Conservation (phyloP, 2,113 vertebrate species). For the Sylvilagus bachmani region DNA sequence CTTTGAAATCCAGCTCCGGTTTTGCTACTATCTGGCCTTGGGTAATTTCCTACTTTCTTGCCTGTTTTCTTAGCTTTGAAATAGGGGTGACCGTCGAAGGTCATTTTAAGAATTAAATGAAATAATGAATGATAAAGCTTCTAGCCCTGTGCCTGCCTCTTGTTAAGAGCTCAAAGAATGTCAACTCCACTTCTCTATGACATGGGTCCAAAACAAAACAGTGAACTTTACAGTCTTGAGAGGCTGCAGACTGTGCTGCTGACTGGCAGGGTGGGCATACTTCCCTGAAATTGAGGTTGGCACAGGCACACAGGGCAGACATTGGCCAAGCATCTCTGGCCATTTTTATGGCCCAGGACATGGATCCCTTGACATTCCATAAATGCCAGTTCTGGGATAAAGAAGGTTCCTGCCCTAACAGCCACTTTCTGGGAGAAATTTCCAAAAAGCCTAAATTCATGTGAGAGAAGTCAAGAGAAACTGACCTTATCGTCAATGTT, state of each 20-base stretch:
- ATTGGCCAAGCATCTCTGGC: neutral
- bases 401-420: neutral
- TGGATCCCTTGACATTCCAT: neutral
- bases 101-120: neutral
- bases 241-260: neutral
- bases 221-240: neutral
- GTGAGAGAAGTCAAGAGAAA: neutral
- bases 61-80: conserved; percentile 20
- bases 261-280: neutral
- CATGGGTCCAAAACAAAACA: neutral
- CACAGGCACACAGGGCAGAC: neutral
- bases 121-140: neutral
- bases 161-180: neutral
- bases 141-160: neutral
- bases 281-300: neutral
- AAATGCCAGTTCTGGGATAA: neutral
- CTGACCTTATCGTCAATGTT: neutral
- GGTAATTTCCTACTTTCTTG: neutral
- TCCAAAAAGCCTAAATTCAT: neutral
- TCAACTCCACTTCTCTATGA: neutral
- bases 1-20: neutral
- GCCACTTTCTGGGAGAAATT: conserved; percentile 17
- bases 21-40: neutral
- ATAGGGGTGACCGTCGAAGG: neutral
- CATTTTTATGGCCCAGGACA: neutral